phyloP scores from a whole-genome alignment of 2,888 invertebrate genomes.

The Xanthia icteritia region DNA sequence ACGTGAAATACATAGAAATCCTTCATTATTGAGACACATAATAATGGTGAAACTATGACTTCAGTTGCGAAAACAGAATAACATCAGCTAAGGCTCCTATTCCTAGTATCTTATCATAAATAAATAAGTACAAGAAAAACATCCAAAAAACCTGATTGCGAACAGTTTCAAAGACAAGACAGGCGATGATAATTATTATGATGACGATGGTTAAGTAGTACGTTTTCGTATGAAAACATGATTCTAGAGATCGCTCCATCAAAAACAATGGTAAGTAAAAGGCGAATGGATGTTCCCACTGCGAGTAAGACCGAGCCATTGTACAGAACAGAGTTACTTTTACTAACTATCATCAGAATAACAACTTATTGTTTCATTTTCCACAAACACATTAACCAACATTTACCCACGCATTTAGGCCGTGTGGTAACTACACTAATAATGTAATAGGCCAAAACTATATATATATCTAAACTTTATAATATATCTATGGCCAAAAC shows the following conservation, averaged over 20 bases:
- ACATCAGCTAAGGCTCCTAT: slow-evolving; percentile 62
- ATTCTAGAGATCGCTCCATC: slow-evolving; percentile 67
- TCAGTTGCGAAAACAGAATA: slow-evolving; percentile 76
- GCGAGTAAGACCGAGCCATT: slow-evolving; percentile 75
- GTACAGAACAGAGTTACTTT: slow-evolving; percentile 79
- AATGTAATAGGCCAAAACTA: slow-evolving; percentile 28
- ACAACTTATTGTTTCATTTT: slow-evolving; percentile 73
- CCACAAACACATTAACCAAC: slow-evolving; percentile 68
- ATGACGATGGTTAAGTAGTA: slow-evolving; percentile 51
- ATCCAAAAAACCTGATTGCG: slow-evolving; percentile 4
- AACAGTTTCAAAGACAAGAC: slow-evolving; percentile 27
- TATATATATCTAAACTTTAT: background rate
- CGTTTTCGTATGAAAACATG: slow-evolving; percentile 60
- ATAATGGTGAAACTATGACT: slow-evolving; percentile 78
- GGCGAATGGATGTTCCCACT: slow-evolving; percentile 81
- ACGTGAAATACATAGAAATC: slow-evolving; percentile 86
- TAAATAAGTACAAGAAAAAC: slow-evolving; percentile 21
- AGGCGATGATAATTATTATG: slow-evolving; percentile 51
- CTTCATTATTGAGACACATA: slow-evolving; percentile 82
- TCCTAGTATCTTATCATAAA: slow-evolving; percentile 28
- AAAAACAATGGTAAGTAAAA: slow-evolving; percentile 84
- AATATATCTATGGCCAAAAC: slow-evolving; percentile 1
- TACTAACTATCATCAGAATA: slow-evolving; percentile 77
- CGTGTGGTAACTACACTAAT: slow-evolving; percentile 41
- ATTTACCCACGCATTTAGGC: slow-evolving; percentile 49